Conservation (phyloP, 2,797 vertebrate species). For the Mormyrops attenuatus region DNA sequence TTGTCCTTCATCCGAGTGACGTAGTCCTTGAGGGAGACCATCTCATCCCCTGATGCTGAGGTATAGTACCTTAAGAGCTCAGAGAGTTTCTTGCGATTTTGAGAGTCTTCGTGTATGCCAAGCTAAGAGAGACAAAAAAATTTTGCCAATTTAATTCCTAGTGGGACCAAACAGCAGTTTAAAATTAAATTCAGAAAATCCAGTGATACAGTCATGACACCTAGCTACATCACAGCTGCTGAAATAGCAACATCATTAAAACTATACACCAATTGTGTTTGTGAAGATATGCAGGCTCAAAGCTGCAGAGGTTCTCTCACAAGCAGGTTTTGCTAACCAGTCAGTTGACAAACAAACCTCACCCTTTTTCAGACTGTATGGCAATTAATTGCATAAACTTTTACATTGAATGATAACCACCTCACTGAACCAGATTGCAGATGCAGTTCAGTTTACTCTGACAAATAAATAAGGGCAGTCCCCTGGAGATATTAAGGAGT, state of each 20-base stretch:
- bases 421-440: neutral
- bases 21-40: constrained; percentile 74
- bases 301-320: neutral
- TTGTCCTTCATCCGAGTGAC: constrained; percentile 75
- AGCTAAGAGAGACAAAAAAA: constrained; percentile 45
- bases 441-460: neutral
- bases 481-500: neutral
- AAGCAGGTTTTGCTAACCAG: neutral
- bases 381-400: neutral
- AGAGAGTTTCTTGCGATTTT: constrained; percentile 70
- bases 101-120: constrained; percentile 72
- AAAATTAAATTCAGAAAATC: neutral
- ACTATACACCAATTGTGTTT: neutral
- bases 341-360: neutral
- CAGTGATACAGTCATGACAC: neutral
- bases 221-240: neutral
- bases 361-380: neutral
- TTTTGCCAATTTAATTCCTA: neutral
- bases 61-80: constrained; percentile 67
- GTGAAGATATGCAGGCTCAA: neutral
- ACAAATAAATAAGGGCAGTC: neutral
- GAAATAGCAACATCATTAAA: neutral
- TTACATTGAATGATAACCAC: neutral
- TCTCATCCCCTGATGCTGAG: constrained; percentile 70
- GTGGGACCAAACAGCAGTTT: neutral